phyloP scores from a whole-genome alignment of 2,888 invertebrate species.

The Hemaris fuciformis region DNA sequence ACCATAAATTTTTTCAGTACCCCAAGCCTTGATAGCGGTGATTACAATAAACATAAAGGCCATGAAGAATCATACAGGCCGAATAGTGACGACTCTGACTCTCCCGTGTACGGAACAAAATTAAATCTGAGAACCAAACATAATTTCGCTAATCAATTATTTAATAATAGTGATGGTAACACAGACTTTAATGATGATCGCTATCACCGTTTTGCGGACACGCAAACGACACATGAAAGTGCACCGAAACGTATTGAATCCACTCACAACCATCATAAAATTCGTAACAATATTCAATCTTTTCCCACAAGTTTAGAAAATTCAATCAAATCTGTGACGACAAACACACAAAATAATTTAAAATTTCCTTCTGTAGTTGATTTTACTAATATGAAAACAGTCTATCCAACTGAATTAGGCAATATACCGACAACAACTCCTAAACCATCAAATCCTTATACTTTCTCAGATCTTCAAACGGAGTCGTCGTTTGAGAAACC shows the following conservation, averaged over 20 bases:
- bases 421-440: conserved; percentile 41
- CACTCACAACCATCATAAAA: conserved; percentile 40
- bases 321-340: conserved; percentile 37
- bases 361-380: conserved; percentile 67
- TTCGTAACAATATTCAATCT: conserved; percentile 37
- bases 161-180: conserved; percentile 50
- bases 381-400: conserved; percentile 55
- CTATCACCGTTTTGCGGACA: conserved; percentile 40
- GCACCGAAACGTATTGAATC: conserved; percentile 46
- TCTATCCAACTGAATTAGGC: conserved; percentile 52
- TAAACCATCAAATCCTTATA: conserved; percentile 37
- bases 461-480: conserved; percentile 33
- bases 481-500: conserved; percentile 37
- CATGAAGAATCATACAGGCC: conserved; percentile 37
- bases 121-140: conserved; percentile 52
- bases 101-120: conserved; percentile 68
- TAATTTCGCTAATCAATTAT: conserved; percentile 35
- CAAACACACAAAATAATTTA: conserved; percentile 35
- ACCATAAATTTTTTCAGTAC: conserved; percentile 50
- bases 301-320: conserved; percentile 45
- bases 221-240: conserved; percentile 38
- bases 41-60: conserved; percentile 42
- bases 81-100: conserved; percentile 42
- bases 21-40: conserved; percentile 44
- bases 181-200: conserved; percentile 43